These are phyloP conservation scores for Brevipalpus yothersi DNA, from an alignment of 1,140 invertebrate species.

Conservation along the genomic window DNA sequence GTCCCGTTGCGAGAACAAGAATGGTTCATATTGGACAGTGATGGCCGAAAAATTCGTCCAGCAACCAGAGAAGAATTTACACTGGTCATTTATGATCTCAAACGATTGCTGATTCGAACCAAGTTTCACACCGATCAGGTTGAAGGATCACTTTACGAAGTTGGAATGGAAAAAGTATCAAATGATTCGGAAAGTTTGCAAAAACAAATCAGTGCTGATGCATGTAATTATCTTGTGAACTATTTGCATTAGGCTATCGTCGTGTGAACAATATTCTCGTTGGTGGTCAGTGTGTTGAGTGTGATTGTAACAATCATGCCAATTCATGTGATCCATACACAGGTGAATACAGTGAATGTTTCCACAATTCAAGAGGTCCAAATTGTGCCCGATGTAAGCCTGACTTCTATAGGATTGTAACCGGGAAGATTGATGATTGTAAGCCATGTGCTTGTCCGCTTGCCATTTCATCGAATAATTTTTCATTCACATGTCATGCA, in stretches of 20 bases:
- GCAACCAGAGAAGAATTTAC: no score
- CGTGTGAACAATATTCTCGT: no score
- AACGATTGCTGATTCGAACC: slow-evolving; percentile 54
- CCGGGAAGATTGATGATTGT: slow-evolving; percentile 46
- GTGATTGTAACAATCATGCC: slow-evolving; percentile 67
- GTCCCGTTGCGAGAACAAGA: slow-evolving; percentile 36
- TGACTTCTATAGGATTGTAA: slow-evolving; percentile 67
- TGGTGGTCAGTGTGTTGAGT: no score
- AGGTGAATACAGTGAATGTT: slow-evolving; percentile 27
- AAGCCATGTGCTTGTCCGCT: slow-evolving; percentile 58
- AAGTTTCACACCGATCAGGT: slow-evolving; percentile 84
- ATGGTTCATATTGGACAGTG: no score
- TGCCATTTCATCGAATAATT: not conserved
- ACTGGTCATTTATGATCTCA: slow-evolving; percentile 61
- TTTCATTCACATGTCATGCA: not conserved
- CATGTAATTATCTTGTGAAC: no score
- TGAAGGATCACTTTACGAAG: slow-evolving; percentile 35
- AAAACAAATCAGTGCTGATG: no score
- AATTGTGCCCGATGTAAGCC: slow-evolving; percentile 59
- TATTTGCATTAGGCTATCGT: no score
- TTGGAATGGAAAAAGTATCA: slow-evolving; percentile 22
- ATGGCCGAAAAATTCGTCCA: no score
- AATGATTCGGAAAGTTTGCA: slow-evolving; percentile 23
- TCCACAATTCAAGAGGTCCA: slow-evolving; percentile 38
- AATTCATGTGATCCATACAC: slow-evolving; percentile 41